Conservation (phyloP, 1,140 invertebrate species). For the Cydia amplana region DNA sequence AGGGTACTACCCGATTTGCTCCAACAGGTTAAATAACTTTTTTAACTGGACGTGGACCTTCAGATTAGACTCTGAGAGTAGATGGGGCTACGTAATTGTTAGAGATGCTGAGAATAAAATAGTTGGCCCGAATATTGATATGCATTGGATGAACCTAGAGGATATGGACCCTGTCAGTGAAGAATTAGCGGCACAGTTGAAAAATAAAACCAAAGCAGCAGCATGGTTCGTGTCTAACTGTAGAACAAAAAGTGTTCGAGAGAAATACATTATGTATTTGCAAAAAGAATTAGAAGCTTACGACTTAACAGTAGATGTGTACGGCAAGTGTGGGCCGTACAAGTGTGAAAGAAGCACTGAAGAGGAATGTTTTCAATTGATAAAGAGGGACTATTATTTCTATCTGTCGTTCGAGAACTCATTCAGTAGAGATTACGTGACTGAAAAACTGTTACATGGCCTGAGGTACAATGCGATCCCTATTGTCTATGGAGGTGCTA, state of each 20-base stretch:
- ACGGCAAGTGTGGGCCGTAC: conserved; percentile 81
- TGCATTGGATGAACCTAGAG: conserved; percentile 57
- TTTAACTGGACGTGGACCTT: conserved; percentile 85
- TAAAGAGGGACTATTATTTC: conserved; percentile 82
- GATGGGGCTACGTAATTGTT: conserved; percentile 74
- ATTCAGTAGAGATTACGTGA: conserved; percentile 82
- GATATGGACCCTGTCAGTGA: conserved; percentile 57
- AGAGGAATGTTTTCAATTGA: conserved; percentile 62
- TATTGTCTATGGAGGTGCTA: conserved; percentile 78
- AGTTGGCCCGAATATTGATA: conserved; percentile 54
- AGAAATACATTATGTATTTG: conserved; percentile 81
- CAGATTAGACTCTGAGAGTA: conserved; percentile 82
- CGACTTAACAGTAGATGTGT: conserved; percentile 81
- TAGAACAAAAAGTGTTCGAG: conserved; percentile 74
- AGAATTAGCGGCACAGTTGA: conserved; percentile 54
- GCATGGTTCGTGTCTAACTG: conserved; percentile 86
- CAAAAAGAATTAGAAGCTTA: conserved; percentile 73
- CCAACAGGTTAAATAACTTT: conserved; percentile 45
- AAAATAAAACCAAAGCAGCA: conserved; percentile 70
- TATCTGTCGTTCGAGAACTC: conserved; percentile 87
- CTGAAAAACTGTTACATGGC: conserved; percentile 82
- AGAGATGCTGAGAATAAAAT: conserved; percentile 50
- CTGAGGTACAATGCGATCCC: conserved; percentile 75
- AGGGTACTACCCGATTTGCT: conserved; percentile 48
- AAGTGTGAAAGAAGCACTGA: conserved; percentile 50